Percentiles rank a stretch among this genome's conserved stretches.
These are phyloP conservation scores for Gortyna flavago DNA, from an alignment of 2,888 invertebrate species.

Conservation along the genomic window DNA sequence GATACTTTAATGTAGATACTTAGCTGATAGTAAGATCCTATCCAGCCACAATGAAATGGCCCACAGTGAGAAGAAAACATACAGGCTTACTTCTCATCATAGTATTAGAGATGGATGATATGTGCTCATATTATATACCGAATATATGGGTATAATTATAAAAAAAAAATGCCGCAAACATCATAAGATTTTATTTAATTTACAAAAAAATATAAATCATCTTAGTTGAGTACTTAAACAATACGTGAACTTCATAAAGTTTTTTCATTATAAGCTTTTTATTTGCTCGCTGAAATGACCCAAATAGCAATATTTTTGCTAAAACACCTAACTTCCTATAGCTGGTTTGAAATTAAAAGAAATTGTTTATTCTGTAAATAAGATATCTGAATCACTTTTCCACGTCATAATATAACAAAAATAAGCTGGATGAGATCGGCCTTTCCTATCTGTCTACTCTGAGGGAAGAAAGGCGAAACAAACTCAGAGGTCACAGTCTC, in stretches of 20 bases:
- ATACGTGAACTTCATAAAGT: not conserved
- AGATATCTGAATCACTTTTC: not conserved
- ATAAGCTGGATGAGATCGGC: not conserved
- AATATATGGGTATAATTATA: not conserved
- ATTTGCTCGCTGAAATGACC: not conserved
- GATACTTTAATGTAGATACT: too few species aligned
- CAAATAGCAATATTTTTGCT: not conserved
- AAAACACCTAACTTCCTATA: not conserved
- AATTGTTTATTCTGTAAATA: not conserved
- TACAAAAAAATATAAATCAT: not conserved
- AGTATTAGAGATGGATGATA: too few species aligned
- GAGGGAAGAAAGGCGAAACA: not conserved
- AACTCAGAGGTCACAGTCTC: not conserved
- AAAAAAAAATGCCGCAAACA: not conserved
- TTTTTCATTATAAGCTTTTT: not conserved
- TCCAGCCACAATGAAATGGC: too few species aligned
- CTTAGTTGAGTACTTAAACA: not conserved
- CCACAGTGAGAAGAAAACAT: too few species aligned
- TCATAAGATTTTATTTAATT: not conserved
- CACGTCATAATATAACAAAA: not conserved
- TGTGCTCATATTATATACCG: too few species aligned
- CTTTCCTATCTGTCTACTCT: not conserved
- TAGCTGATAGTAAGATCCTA: not conserved
- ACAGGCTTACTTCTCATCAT: not conserved
- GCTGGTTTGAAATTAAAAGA: not conserved